Base-by-base conservation (phyloP, 1,140 invertebrate species). In the Streblospio benedicti region DNA sequence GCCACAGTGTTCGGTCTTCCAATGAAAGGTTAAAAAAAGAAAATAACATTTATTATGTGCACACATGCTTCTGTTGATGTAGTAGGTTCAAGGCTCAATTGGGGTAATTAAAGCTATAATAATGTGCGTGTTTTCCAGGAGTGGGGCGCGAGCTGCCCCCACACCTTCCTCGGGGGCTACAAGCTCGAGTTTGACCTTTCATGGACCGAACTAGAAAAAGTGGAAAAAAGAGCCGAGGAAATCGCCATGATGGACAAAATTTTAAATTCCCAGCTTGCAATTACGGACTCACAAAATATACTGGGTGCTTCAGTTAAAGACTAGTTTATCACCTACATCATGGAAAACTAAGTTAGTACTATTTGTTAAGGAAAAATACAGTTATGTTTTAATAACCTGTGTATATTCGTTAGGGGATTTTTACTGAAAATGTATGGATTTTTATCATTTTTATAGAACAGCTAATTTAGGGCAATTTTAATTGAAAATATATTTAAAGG, bases 161-260 rank as follows among this genome's bases (percentile, higher is more conserved):
- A 87, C 65, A 71, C 74, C 28, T 86, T 81, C 67, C 74, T 85
- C 47, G 86, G 85, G 25, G 83, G 83, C 33, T 88, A 81, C 66
- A 81, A 83, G 69, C 71, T 88, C 27, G 86, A 88, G 69, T 72
- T 79, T 44, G 86, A 88, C 73, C 76, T 81, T 57, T 84, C 83
- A 12, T 88, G 86, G 85, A 88, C 85, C 6, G 79, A 84, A 2
- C 56, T 70, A 1, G 67, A 71, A 31, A 60, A 73, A 51, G 41
- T 75, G 0, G 65, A 67, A n/a, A 59, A 67, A 53, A 58, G 69
- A 43, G 63, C 61, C 35, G 57, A 68, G 53, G 69, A 74, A 59
- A 67, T 69, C 49, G 70, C 67, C 4, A 45, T 75, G 1, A 68
- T 76, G 52, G 67, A 73, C 60, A 73, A 72, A 64, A 68, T 76